Evolutionary conservation across 2,113 vertebrate genomes (phyloP), one percentile per base, ranked within the genome.

Genomic region (Xenotilapia longispinis): DNA sequence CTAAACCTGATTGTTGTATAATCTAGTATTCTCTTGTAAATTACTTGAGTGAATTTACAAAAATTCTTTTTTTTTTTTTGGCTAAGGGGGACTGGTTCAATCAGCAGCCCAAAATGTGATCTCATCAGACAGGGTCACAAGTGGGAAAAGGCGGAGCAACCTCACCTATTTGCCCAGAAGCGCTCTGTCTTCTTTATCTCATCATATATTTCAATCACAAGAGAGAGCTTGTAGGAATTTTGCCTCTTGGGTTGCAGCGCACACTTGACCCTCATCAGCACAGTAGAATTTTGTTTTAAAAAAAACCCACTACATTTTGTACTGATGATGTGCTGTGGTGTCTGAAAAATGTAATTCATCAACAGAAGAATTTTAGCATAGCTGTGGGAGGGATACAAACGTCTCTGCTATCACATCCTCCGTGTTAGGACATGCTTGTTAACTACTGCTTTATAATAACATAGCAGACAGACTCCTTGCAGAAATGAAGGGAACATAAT

Each of bases 191-290:
- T 93, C 75, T 88, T 91, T 91, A 91, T 94, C 91, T 94, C 92
- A 88, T 96, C 93, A 90, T 90, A 84, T 81, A 87, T 93, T 94
- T 94, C 95, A 95, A 95, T 95, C 96, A 95, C 93, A 73, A 87
- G 84, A 85, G 90, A 90, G 83, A 83, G 85, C 87, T 92, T 95
- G 94, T 93, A 28, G 83, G 82, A 83, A 88, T 91, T 88, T 87
- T 91, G 87, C 87, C 90, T 93, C 81, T 82, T 51, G 33, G n/a
- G 60, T 73, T 13, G 45, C 53, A 81, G 86, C 45, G 63, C 80
- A 86, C 38, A 60, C 86, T 88, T 92, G 91, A 94, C 93, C 94
- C 94, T 94, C 92, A 95, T 96, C 95, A 96, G 40, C 68, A 28
- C 21, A 45, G 40, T 26, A 26, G 40, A 73, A 45, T 28, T 73